These are phyloP conservation scores for Scelioninae gen. 1 DNA, from an alignment of 2,888 invertebrate species.

Conservation along the genomic window DNA sequence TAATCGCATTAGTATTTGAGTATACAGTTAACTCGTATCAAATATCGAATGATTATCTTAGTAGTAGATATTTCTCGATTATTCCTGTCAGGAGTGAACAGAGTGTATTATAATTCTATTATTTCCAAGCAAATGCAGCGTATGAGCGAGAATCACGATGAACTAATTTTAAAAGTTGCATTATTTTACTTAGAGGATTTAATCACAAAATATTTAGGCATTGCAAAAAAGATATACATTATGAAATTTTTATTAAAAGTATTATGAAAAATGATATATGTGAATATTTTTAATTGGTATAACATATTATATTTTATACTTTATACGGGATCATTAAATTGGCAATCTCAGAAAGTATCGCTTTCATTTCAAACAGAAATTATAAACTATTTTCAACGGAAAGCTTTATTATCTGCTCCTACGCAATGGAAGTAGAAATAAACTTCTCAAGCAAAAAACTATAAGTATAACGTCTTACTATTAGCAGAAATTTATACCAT, in stretches of 20 bases:
- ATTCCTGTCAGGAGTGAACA: conserved; percentile 60
- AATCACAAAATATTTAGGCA: too few species aligned
- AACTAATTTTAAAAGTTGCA: not conserved
- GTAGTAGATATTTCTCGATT: conserved; percentile 55
- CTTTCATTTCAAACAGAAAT: not conserved
- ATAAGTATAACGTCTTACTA: too few species aligned
- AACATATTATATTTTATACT: not conserved
- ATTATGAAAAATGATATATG: too few species aligned
- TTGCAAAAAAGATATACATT: too few species aligned
- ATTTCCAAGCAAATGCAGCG: conserved; percentile 53
- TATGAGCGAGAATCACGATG: not conserved
- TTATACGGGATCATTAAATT: not conserved
- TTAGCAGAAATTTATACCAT: too few species aligned
- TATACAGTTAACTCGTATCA: conserved; percentile 54
- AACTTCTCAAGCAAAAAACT: too few species aligned
- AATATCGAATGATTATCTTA: conserved; percentile 63
- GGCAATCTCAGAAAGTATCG: conserved; percentile 1
- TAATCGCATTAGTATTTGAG: conserved; percentile 42
- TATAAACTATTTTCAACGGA: too few species aligned
- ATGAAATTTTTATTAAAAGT: too few species aligned
- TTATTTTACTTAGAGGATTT: too few species aligned
- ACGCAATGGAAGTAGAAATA: too few species aligned
- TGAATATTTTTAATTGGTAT: not conserved
- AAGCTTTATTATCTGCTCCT: too few species aligned
- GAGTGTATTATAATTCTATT: conserved; percentile 59